Evolutionary conservation across 2,113 vertebrate genomes (phyloP).

Genomic region (Melanotaenia duboulayi): DNA sequence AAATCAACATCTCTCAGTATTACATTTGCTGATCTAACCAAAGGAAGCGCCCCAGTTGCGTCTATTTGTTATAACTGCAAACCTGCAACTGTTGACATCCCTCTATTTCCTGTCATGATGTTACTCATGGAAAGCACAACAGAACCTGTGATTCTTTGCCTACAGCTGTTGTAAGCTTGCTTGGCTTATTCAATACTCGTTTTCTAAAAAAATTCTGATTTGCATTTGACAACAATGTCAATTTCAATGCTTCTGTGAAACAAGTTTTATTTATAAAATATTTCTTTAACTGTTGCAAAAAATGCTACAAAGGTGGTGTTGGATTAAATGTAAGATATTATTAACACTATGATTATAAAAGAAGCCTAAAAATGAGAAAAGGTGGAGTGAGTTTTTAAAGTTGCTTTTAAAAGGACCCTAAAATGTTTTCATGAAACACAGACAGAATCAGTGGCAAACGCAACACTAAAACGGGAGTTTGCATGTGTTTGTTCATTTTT

Average conservation of each 20-base stretch:
- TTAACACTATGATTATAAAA: too few species aligned
- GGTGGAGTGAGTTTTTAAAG: background rate
- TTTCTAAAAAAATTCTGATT: too few species aligned
- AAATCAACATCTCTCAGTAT: background rate
- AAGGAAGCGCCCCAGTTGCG: background rate
- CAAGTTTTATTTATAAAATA: too few species aligned
- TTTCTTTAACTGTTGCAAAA: too few species aligned
- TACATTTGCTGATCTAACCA: constrained; percentile 3
- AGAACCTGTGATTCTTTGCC: background rate
- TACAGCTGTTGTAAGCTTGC: background rate
- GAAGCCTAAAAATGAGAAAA: too few species aligned
- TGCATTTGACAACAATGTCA: too few species aligned
- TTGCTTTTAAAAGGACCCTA: background rate
- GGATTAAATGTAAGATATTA: too few species aligned
- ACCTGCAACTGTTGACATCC: background rate
- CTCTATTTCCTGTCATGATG: background rate
- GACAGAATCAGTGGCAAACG: background rate
- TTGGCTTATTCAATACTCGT: too few species aligned
- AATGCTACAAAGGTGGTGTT: too few species aligned
- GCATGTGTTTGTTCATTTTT: background rate
- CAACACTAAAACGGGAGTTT: background rate
- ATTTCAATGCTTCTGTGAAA: too few species aligned
- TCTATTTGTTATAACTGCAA: background rate
- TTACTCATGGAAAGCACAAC: background rate
- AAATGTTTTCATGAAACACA: background rate